Percentiles rank a stretch among this genome's conserved stretches.
Evolutionary conservation across 2,888 invertebrate genomes (phyloP).

Genomic region (Thymelicus acteon): DNA sequence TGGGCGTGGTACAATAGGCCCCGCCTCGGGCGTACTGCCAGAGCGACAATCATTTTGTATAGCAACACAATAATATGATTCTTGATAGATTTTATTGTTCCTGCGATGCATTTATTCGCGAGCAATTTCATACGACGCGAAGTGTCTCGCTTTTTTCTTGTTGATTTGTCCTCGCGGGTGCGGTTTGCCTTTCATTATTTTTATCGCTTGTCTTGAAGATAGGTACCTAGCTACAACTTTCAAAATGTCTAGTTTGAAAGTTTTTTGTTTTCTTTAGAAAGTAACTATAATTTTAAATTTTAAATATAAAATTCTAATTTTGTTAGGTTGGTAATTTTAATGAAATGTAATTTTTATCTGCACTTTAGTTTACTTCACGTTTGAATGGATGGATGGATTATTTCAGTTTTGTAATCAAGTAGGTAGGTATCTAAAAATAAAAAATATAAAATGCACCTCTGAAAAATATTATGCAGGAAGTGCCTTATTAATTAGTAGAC

Average conservation of each 20-base stretch:
- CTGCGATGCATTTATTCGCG: conserved; percentile 77
- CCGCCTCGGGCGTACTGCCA: conserved; percentile 64
- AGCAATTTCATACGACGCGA: conserved; percentile 57
- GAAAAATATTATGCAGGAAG: too few relatives aligned
- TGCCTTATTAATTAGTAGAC: too few relatives aligned
- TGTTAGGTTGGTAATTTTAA: too few relatives aligned
- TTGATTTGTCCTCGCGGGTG: conserved; percentile 36
- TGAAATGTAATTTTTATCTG: too few relatives aligned
- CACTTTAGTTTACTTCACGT: too few relatives aligned
- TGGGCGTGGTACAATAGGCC: conserved; percentile 71
- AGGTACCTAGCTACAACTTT: not conserved
- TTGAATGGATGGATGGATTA: too few relatives aligned
- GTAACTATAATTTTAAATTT: not conserved
- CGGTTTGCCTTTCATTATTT: conserved; percentile 31
- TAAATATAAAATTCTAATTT: not conserved
- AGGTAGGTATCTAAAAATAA: too few relatives aligned
- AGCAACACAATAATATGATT: conserved; percentile 84
- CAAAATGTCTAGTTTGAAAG: not conserved
- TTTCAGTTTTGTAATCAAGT: too few relatives aligned
- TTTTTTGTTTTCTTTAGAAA: not conserved
- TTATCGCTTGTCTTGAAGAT: conserved; percentile 18
- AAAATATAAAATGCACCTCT: too few relatives aligned
- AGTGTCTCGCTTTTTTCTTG: conserved; percentile 44
- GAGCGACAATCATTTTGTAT: conserved; percentile 84
- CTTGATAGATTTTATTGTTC: conserved; percentile 84